A percentile compares a stretch with the other conserved stretches of the same genome.
Evolutionary conservation across 1,140 invertebrate genomes (phyloP).

Genomic region (Cotesia vestalis): DNA sequence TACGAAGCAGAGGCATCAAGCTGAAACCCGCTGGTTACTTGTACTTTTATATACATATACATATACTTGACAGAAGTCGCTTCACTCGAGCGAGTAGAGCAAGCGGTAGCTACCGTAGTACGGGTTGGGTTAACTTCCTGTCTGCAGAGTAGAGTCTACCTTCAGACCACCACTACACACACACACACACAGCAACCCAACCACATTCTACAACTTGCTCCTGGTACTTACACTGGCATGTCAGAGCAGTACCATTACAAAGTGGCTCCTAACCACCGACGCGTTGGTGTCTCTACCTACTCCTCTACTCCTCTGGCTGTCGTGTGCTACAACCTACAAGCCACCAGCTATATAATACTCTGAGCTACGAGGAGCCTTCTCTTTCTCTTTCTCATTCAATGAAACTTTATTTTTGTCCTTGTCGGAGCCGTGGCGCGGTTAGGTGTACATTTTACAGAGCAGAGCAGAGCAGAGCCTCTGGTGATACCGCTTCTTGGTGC

Average conservation of each 20-base stretch:
- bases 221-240: too few relatives aligned
- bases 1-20: not conserved
- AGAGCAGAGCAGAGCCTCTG: conserved; percentile 26
- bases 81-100: conserved; percentile 1
- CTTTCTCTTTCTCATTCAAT: conserved; percentile 4
- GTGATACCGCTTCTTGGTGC: conserved; percentile 37
- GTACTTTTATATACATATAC: not conserved
- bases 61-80: not conserved
- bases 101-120: too few relatives aligned
- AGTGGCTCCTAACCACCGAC: conserved; percentile 4
- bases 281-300: conserved; percentile 12
- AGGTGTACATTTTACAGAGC: too few relatives aligned
- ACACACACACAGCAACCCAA: not conserved
- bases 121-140: conserved; percentile 7
- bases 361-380: too few relatives aligned
- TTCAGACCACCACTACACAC: conserved; percentile 20
- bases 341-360: too few relatives aligned
- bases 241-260: too few relatives aligned
- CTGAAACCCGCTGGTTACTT: conserved; percentile 19
- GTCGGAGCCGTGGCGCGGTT: not conserved
- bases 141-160: conserved; percentile 9
- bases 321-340: not conserved
- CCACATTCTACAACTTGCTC: not conserved
- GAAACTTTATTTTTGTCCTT: not conserved
- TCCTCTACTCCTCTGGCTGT: too few relatives aligned